Conservation (phyloP, 1,140 invertebrate species). For the Diabrotica virgifera region DNA sequence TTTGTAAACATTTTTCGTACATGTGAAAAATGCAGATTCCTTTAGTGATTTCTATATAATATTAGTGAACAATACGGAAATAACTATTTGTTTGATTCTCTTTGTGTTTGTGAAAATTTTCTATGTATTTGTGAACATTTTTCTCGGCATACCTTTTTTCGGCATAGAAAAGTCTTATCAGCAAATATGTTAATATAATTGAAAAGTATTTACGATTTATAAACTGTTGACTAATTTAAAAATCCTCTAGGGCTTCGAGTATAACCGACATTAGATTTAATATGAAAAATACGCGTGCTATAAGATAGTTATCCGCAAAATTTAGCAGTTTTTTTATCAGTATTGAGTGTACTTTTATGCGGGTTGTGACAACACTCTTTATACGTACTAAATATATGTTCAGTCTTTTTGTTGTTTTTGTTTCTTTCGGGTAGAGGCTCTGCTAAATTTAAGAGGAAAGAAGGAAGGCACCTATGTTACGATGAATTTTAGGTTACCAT, state of each 20-base stretch:
- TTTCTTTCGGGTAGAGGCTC: neutral
- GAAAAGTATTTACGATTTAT: neutral
- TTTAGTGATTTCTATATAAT: too few species aligned
- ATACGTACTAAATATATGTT: conserved; percentile 21
- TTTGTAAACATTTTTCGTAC: too few species aligned
- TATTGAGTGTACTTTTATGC: conserved; percentile 34
- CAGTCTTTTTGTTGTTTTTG: neutral
- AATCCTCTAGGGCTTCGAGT: neutral
- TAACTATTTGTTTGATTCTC: too few species aligned
- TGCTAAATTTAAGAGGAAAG: conserved; percentile 22
- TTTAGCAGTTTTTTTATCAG: conserved; percentile 28
- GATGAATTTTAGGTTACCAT: conserved; percentile 21
- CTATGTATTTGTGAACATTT: too few species aligned
- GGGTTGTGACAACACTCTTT: conserved; percentile 35
- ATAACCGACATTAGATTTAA: conserved; percentile 8
- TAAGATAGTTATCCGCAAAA: conserved; percentile 4
- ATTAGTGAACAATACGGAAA: too few species aligned
- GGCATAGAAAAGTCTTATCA: too few species aligned
- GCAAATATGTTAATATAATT: too few species aligned
- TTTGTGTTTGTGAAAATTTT: too few species aligned
- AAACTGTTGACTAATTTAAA: neutral
- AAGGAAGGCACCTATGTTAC: conserved; percentile 10
- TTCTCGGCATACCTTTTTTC: too few species aligned
- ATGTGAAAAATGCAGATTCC: too few species aligned
- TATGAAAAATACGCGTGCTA: neutral